Conservation (phyloP, 2,888 invertebrate genomes). For the Erynnis tages region DNA sequence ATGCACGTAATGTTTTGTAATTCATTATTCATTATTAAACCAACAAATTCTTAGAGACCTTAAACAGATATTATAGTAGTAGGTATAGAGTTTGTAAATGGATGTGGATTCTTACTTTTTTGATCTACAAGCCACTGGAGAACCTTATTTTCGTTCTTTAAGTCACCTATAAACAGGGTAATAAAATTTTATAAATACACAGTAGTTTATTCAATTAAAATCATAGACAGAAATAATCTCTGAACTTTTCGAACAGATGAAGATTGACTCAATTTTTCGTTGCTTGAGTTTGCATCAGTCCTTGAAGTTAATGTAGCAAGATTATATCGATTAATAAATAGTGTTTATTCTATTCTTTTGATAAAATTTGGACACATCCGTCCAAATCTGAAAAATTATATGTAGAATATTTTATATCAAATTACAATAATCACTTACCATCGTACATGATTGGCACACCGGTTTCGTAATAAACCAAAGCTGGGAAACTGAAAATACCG, state of each 20-base stretch:
- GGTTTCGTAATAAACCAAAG: slow-evolving; percentile 95
- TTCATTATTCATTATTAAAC: slow-evolving; percentile 47
- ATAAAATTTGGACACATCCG: no score
- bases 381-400: no score
- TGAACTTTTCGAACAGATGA: no score
- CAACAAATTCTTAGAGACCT: slow-evolving; percentile 45
- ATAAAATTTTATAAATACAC: slow-evolving; percentile 30
- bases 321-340: no score
- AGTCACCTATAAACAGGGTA: slow-evolving; percentile 90
- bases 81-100: slow-evolving; percentile 61
- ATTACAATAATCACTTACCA: slow-evolving; percentile 83
- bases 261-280: no score
- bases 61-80: slow-evolving; percentile 47
- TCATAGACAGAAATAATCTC: neutral
- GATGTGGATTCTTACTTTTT: slow-evolving; percentile 94
- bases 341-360: no score
- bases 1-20: slow-evolving; percentile 70
- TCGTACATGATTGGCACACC: slow-evolving; percentile 97
- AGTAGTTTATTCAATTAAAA: neutral
- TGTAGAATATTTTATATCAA: no score
- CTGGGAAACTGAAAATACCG: slow-evolving; percentile 95
- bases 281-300: no score
- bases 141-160: slow-evolving; percentile 96
- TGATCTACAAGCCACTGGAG: slow-evolving; percentile 97
- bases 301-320: no score